phyloP scores from a whole-genome alignment of 2,797 vertebrate species.

The Acipenser oxyrinchus region DNA sequence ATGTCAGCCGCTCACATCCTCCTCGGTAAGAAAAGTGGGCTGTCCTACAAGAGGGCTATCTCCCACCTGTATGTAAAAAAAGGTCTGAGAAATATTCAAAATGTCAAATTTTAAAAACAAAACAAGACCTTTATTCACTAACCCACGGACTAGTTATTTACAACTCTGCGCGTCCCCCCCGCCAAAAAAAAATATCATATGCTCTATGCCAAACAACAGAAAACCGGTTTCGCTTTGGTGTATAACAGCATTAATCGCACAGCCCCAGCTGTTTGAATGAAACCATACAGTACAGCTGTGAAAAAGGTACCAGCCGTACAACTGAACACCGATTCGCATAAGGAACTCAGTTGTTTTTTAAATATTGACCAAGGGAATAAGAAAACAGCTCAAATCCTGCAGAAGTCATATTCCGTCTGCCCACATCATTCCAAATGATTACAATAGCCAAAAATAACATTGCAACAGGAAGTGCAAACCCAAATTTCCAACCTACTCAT shows the following conservation, averaged over 20 bases:
- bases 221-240: too few species aligned
- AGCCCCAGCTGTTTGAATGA: slow-evolving; percentile 61
- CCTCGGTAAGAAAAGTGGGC: slow-evolving; percentile 53
- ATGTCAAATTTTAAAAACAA: not conserved
- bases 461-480: slow-evolving; percentile 30
- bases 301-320: too few species aligned
- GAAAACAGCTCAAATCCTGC: too few species aligned
- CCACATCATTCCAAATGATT: too few species aligned
- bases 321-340: too few species aligned
- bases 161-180: slow-evolving; percentile 14
- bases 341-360: not conserved
- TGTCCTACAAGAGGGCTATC: slow-evolving; percentile 64
- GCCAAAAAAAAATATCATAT: not conserved
- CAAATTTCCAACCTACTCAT: not conserved
- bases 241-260: slow-evolving; percentile 21
- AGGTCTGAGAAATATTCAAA: slow-evolving; percentile 26
- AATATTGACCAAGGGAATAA: not conserved
- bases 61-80: slow-evolving; percentile 67
- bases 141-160: not conserved
- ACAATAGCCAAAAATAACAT: not conserved
- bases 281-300: not conserved
- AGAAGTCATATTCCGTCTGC: too few species aligned
- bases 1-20: slow-evolving; percentile 67
- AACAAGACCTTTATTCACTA: slow-evolving; percentile 15
- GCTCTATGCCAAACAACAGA: not conserved